Evolutionary conservation across 2,888 invertebrate species (phyloP).

Genomic region (Trachelus tabidus): DNA sequence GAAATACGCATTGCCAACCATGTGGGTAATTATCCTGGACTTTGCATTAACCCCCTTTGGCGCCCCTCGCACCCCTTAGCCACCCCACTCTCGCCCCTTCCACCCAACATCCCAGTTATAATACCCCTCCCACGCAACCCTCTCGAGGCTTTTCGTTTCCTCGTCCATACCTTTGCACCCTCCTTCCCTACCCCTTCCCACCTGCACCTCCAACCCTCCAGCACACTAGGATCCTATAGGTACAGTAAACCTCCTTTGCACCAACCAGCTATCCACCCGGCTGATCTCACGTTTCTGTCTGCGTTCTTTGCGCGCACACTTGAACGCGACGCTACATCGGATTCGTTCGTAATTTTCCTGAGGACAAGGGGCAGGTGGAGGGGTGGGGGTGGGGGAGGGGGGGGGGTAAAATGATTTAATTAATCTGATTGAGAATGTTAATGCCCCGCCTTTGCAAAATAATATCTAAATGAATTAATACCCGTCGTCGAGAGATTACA

Average conservation of each 20-base stretch:
- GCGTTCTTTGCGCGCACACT: background rate
- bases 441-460: constrained; percentile 54
- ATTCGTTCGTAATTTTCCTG: constrained; percentile 7
- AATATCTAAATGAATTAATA: constrained; percentile 63
- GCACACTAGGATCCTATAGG: constrained; percentile 33
- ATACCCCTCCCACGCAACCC: background rate
- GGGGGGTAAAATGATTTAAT: constrained; percentile 55
- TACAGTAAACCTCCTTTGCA: constrained; percentile 16
- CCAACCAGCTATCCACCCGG: constrained; percentile 16
- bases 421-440: constrained; percentile 63
- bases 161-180: constrained; percentile 20
- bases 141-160: constrained; percentile 7
- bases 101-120: background rate
- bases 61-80: background rate
- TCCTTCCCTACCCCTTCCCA: constrained; percentile 20
- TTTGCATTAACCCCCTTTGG: constrained; percentile 60
- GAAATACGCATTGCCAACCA: constrained; percentile 63
- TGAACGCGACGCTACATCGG: constrained; percentile 11
- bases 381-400: fast-evolving
- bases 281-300: background rate
- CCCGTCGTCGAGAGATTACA: constrained; percentile 29
- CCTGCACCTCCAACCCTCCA: constrained; percentile 17
- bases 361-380: background rate
- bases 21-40: constrained; percentile 66
- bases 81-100: background rate